Base-by-base conservation (phyloP, 2,113 vertebrate species). In the Charadrius vociferus region DNA sequence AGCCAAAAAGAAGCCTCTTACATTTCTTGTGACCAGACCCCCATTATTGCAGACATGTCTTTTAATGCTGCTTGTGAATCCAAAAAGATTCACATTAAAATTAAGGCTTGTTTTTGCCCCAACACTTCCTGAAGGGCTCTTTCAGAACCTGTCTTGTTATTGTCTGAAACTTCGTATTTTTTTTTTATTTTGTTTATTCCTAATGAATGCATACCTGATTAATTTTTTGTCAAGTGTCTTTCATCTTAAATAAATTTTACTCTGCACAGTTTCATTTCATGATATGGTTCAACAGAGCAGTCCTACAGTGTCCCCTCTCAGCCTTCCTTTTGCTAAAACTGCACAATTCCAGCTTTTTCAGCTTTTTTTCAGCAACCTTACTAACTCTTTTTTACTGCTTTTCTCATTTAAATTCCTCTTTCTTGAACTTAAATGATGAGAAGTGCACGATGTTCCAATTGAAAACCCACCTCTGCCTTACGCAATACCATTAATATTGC, bases 11-110 rank as follows among this genome's bases (percentile, higher is more conserved):
- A 65, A 67, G 3, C 22, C 34, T 87, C 43, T 71, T 71, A 8
- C 0, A 8, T 68, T 74, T 81, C 66, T 85, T 89, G n/a, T 24
- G 43, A 37, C 8, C 37, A 79, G 41, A 34, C n/a, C 4, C 3
- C 6, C 8, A 18, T 0, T 68, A 10, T 1, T 77, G 21, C 9
- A 43, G 23, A 18, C 3, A 5, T 21, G 3, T 39, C 20, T 80
- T 85, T 55, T 86, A 74, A 63, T 74, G 24, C 45, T 52, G 11
- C 19, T 59, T 67, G 17, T 49, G 17, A 84, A 63, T 72, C 66
- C 32, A 4, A 58, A 19, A 92, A 50, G 37, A 10, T 34, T 72
- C 18, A 52, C 23, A 21, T 45, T 65, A 61, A 82, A 82, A 39
- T 63, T 24, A 55, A 36, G 7, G 8, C 9, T 39, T 68, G 3